These are phyloP conservation scores for Phengaris alcon DNA, from an alignment of 2,888 invertebrate genomes.

Conservation along the genomic window DNA sequence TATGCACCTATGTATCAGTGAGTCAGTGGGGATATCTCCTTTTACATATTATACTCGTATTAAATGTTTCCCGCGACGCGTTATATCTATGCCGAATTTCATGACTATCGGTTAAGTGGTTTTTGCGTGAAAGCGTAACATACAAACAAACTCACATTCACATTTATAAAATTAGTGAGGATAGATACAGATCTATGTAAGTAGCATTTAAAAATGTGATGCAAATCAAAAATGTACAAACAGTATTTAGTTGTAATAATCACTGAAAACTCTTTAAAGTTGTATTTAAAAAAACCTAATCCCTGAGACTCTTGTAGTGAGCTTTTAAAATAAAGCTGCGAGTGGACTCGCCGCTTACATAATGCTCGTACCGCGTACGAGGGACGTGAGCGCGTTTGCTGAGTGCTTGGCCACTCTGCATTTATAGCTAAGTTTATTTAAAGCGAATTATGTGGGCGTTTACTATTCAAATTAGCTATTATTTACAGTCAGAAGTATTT, in stretches of 20 bases:
- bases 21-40: no score
- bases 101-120: no score
- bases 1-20: no score
- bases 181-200: neutral
- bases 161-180: no score
- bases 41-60: no score
- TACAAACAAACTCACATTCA: no score
- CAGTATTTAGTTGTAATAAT: neutral
- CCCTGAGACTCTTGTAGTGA: neutral
- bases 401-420: no score
- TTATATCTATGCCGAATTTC: no score
- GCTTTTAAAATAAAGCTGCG: slow-evolving; percentile 12
- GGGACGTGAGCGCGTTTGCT: neutral
- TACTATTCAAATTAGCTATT: neutral
- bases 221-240: neutral
- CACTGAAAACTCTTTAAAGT: neutral
- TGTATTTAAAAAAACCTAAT: slow-evolving; percentile 9
- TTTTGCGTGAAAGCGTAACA: no score
- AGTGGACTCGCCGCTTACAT: neutral
- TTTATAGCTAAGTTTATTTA: neutral
- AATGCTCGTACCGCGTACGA: neutral
- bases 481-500: neutral
- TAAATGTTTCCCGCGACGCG: no score
- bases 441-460: neutral
- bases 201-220: neutral